Evolutionary conservation across 2,888 invertebrate species (phyloP).

Genomic region (Acanthosoma haemorrhoidale): DNA sequence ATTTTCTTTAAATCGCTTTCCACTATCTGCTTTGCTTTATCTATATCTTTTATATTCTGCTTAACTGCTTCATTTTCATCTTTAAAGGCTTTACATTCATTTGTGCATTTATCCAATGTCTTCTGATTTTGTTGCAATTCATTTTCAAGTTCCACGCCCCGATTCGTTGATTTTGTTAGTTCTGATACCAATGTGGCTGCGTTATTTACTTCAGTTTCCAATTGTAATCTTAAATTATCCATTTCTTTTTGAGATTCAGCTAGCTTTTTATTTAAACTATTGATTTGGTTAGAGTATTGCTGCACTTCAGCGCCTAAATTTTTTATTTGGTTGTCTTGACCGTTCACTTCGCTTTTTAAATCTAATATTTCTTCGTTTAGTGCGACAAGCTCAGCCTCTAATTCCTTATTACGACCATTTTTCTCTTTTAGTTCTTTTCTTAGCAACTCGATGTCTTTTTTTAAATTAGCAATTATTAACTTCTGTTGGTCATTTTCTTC

Average conservation of each 20-base stretch:
- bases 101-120: neutral
- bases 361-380: conserved; percentile 19
- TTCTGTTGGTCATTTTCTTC: conserved; percentile 28
- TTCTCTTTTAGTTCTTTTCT: conserved; percentile 24
- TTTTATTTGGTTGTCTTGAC: conserved; percentile 10
- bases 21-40: conserved; percentile 20
- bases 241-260: conserved; percentile 6
- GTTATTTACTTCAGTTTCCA: neutral
- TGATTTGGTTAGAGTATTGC: neutral
- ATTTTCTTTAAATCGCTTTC: conserved; percentile 15
- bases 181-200: neutral
- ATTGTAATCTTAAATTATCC: neutral
- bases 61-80: conserved; percentile 20
- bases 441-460: neutral
- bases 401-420: neutral
- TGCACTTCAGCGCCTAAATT: conserved; percentile 27
- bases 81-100: neutral
- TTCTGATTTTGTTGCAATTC: conserved; percentile 19
- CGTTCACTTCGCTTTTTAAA: conserved; percentile 10
- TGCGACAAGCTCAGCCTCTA: conserved; percentile 19
- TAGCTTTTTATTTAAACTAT: conserved; percentile 12
- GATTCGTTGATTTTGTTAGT: neutral
- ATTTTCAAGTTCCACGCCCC: conserved; percentile 6
- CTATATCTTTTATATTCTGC: conserved; percentile 11
- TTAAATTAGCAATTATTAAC: conserved; percentile 6